Evolutionary conservation across 2,797 vertebrate species (phyloP).

Genomic region (Chlorospingus semifuscus): DNA sequence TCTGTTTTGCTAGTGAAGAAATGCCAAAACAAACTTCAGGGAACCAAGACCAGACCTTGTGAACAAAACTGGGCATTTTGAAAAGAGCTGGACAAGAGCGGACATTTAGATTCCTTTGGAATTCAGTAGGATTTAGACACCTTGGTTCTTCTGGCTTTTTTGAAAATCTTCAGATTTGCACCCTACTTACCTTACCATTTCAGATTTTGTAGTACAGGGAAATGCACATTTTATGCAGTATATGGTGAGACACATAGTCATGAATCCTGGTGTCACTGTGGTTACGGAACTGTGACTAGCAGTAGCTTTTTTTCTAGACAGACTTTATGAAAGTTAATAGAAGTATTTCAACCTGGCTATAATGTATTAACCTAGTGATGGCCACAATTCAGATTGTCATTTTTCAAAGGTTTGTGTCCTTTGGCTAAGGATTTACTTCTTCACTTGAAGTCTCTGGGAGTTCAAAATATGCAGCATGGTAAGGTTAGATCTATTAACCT

Average conservation of each 20-base stretch:
- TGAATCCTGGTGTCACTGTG: not conserved
- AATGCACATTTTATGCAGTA: not conserved
- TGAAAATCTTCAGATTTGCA: not conserved
- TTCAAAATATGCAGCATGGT: not conserved
- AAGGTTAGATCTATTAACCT: not conserved
- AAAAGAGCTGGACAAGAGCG: not conserved
- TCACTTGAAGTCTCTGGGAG: constrained; percentile 20
- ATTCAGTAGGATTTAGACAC: not conserved
- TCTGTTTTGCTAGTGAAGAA: not conserved
- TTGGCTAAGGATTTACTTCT: not conserved
- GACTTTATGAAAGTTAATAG: not conserved
- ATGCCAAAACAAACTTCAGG: not conserved
- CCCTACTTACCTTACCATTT: not conserved
- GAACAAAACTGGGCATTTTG: not conserved
- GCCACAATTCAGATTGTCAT: not conserved
- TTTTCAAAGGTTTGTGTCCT: not conserved
- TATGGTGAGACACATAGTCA: not conserved
- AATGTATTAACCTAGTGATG: not conserved
- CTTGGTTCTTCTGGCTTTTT: not conserved
- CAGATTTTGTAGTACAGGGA: not conserved
- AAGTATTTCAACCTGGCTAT: not conserved
- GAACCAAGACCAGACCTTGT: not conserved
- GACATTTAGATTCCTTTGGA: not conserved
- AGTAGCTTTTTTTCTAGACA: not conserved
- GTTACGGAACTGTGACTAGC: not conserved